Evolutionary conservation across 2,888 invertebrate species (phyloP).

Genomic region (Drosophila tripunctata): DNA sequence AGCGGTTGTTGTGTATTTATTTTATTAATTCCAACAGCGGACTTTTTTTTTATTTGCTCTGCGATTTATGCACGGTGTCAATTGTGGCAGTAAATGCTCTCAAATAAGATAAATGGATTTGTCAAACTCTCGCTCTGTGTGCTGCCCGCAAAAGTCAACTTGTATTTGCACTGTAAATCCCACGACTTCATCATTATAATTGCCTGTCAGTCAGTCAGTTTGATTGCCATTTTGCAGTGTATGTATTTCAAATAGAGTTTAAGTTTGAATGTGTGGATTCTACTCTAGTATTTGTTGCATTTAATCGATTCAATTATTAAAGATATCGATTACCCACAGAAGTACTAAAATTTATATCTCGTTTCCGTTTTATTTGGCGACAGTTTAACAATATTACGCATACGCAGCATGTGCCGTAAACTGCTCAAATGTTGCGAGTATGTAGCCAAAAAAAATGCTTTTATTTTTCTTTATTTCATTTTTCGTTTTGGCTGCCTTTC

Average conservation of each 20-base stretch:
- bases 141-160: conserved; percentile 6
- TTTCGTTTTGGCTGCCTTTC: conserved; percentile 45
- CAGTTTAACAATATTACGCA: conserved; percentile 50
- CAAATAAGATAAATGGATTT: conserved; percentile 61
- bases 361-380: conserved; percentile 26
- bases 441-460: conserved; percentile 11
- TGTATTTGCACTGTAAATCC: conserved; percentile 13
- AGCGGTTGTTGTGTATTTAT: conserved; percentile 25
- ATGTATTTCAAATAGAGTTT: conserved; percentile 15
- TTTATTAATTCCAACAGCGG: conserved; percentile 24
- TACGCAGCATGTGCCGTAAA: conserved; percentile 49
- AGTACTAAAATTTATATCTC: conserved; percentile 9
- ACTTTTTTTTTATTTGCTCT: conserved; percentile 13
- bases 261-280: conserved; percentile 10
- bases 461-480: not conserved
- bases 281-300: conserved; percentile 13
- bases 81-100: conserved; percentile 38
- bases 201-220: not conserved
- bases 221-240: conserved; percentile 6
- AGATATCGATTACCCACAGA: not conserved
- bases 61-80: conserved; percentile 45
- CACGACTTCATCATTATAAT: conserved; percentile 8
- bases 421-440: conserved; percentile 19
- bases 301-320: not conserved
- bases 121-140: conserved; percentile 32